These are phyloP conservation scores for Diuraphis noxia DNA, from an alignment of 1,140 invertebrate genomes.

Conservation along the genomic window DNA sequence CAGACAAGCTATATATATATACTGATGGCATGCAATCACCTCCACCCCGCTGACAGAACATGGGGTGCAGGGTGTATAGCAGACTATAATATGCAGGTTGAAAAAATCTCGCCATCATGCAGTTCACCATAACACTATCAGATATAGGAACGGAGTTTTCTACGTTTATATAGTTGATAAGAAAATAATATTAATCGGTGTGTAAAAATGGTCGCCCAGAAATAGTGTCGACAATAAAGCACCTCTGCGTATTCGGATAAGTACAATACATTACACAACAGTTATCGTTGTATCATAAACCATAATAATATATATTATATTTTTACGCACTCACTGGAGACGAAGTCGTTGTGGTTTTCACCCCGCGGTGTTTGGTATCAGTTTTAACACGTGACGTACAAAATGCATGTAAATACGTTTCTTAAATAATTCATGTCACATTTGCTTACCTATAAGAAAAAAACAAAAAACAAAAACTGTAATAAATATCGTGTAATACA, in stretches of 20 bases:
- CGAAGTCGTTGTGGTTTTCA: not conserved
- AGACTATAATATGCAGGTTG: not conserved
- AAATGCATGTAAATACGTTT: not conserved
- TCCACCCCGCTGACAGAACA: not conserved
- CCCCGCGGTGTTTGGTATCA: rapidly evolving
- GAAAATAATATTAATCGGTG: not conserved
- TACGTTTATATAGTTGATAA: not conserved
- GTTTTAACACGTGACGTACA: not conserved
- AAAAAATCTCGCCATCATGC: not conserved
- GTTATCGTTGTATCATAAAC: not conserved
- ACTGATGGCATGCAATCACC: not conserved
- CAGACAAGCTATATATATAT: not conserved
- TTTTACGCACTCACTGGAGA: not conserved
- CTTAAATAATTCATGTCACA: not conserved
- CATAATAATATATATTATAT: not conserved
- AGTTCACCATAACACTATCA: not conserved
- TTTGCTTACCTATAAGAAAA: not conserved
- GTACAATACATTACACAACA: not conserved
- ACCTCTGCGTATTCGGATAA: not conserved
- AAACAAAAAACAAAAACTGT: not conserved
- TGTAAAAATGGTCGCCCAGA: not conserved
- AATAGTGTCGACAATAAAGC: not conserved
- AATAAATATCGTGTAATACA: not conserved
- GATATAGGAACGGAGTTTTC: not conserved
- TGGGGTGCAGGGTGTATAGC: not conserved